A percentile compares a stretch with the other conserved stretches of the same genome.
Conservation (phyloP, 2,113 vertebrate genomes). For the Danio rerio region GRCz12tu NC_133198.1:27620001-27620500, state of each 20-base stretch:
- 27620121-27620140: slow-evolving; percentile 39
- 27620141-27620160: slow-evolving; percentile 31
- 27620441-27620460: slow-evolving; percentile 39
- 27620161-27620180: slow-evolving; percentile 28
- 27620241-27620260: not conserved
- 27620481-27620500: slow-evolving; percentile 6
- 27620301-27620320: slow-evolving; percentile 56
- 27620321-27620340: slow-evolving; percentile 50
- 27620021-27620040: slow-evolving; percentile 27
- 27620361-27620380: slow-evolving; percentile 55
- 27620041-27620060: slow-evolving; percentile 5
- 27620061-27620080: slow-evolving; percentile 38
- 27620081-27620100: not conserved
- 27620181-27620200: not conserved
- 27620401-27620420: slow-evolving; percentile 47
- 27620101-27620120: slow-evolving; percentile 4
- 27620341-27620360: slow-evolving; percentile 45
- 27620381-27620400: slow-evolving; percentile 38
- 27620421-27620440: slow-evolving; percentile 46
- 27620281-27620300: slow-evolving; percentile 42
- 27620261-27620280: not conserved
- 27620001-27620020: slow-evolving; percentile 28
- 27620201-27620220: not conserved
- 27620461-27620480: slow-evolving; percentile 3
- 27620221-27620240: slow-evolving; percentile 18